Evolutionary conservation across 2,113 vertebrate species (phyloP), one percentile per base, ranked within the genome.

Genomic region (Clarias gariepinus): DNA sequence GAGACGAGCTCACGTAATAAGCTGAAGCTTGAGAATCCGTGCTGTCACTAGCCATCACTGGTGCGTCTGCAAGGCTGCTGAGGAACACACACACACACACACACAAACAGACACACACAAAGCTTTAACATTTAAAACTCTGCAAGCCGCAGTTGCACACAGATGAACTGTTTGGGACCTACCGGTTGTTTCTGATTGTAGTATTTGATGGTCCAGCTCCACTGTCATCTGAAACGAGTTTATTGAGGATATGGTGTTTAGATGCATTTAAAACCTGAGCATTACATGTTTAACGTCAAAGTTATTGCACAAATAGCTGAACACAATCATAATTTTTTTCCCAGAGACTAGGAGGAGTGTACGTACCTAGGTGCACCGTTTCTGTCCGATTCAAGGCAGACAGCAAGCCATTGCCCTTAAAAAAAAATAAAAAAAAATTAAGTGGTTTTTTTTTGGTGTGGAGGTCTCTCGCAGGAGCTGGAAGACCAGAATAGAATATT

Each of bases 371-470:
- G 8, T 88, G 73, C 28, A 83, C 89, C 77, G 7, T 84, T 30
- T 95, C 95, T 0, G 91, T 92, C 66, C 89, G 87, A 12, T 94
- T 91, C 91, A 95, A 89, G 47, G 95, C 95, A 1, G 90, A 87
- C 84, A 95, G 90, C 84, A 95, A 88, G 6, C 87, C 90, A 83
- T 91, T 91, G 12, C 78, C 92, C 94, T 95, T 88, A 82, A 73
- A 82, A 64, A 3, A 81, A 80, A 33, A 77, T 79, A 64, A 86
- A 64, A n/a, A 66, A 4, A 47, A 18, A 41, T n/a, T n/a, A n/a
- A n/a, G n/a, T n/a, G n/a, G n/a, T 36, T 36, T 36, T 36, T 41
- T 47, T 47, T 47, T 47, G 11, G 3, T 23, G 1, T 23, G 1
- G 4, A 21, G 4, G 33, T 41, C 18, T 73, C 15, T 41, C 19